Evolutionary conservation across 2,888 invertebrate species (phyloP), one percentile per base, ranked within the genome.

Genomic region (Allolobophora icterica): DNA sequence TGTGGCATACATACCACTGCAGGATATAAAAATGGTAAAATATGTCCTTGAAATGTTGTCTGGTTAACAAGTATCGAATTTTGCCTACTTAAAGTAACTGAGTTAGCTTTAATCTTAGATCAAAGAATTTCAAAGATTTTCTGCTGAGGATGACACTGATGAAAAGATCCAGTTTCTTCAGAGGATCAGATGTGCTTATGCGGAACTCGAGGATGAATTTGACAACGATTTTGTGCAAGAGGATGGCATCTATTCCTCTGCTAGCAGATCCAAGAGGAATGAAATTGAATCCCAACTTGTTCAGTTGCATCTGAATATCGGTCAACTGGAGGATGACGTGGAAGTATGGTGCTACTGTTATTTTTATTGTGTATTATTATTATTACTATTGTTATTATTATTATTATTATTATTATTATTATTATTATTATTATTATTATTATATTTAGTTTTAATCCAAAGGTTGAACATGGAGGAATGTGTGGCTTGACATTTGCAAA

Each of bases 221-320:
- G 87, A 87, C 35, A 35, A 35, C 15, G 87, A 87, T 5, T 35
- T 87, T 87, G 87, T 35, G 35, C 34, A 87, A 87, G n/a, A 34
- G 87, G 38, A 34, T 87, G 87, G 38, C 17, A 87, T 34, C 35
- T 87, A 87, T 87, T 34, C 38, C 34, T 34, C 87, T 24, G 38
- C 38, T 24, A 35, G 87, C 38, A 38, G 38, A 87, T 6, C 21
- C n/a, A 38, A 87, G 24, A 34, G 38, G 35, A 87, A 21, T 35
- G 87, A 87, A 87, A 87, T 87, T 87, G 87, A 38, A 87, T 87
- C 87, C 1, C 87, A 38, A 35, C 87, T 87, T 24, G 87, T 87
- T 38, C 87, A 35, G 38, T 17, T 87, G 8, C 87, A 87, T 15
- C 38, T 87, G 87, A 38, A 21, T 6, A 87, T 87, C 38, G 8